Percentiles rank a stretch among this genome's conserved stretches.
Evolutionary conservation across 1,140 invertebrate species (phyloP).

Genomic region (Drosophila malerkotliana): DNA sequence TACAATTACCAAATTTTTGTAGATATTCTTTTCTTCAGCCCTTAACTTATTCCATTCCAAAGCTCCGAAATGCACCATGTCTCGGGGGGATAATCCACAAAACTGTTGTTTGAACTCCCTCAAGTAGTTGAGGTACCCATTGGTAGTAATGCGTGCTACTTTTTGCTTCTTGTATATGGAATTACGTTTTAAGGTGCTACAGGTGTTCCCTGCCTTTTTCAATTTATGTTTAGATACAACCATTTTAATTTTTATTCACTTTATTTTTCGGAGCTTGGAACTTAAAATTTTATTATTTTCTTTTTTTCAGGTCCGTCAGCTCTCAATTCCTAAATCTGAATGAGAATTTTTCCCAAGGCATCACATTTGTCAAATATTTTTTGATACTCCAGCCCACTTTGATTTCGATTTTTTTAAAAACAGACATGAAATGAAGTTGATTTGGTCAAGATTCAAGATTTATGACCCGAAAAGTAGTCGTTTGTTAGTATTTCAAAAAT

Average conservation of each 20-base stretch:
- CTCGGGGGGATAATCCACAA: not conserved
- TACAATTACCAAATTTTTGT: not conserved
- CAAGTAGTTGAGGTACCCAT: not conserved
- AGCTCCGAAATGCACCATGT: not conserved
- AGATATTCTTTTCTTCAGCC: not conserved
- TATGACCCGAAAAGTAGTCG: not conserved
- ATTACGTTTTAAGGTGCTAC: not conserved
- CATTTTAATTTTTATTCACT: not conserved
- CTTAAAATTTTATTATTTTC: too few species aligned
- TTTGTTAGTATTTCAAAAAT: not conserved
- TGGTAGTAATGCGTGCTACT: not conserved
- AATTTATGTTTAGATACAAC: not conserved
- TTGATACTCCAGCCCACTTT: not conserved
- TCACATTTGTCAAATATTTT: not conserved
- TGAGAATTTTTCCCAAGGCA: not conserved
- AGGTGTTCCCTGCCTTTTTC: not conserved
- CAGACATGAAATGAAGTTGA: too few species aligned
- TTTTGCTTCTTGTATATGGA: not conserved
- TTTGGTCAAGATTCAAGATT: not conserved
- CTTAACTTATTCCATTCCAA: not conserved
- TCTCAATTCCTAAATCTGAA: not conserved
- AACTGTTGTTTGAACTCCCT: not conserved
- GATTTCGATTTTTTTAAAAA: not conserved
- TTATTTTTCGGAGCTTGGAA: not conserved
- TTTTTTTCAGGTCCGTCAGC: not conserved